Base-by-base conservation (phyloP, 2,113 vertebrate genomes). In the Oryzias melastigma region DNA sequence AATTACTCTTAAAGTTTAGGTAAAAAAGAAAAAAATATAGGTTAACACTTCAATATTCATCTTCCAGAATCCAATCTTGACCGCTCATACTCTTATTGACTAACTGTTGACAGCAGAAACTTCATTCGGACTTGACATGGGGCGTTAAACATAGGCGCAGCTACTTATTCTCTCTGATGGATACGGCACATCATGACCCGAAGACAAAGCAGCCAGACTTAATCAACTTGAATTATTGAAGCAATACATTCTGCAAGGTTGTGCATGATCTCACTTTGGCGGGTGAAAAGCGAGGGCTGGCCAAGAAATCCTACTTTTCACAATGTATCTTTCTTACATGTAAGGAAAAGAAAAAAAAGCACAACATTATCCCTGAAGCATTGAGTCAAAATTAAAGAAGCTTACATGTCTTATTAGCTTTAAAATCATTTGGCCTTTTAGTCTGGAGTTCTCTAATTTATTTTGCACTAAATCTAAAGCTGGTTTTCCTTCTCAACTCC, bases 351-450 rank as follows among this genome's bases (percentile, higher is more conserved):
- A 29, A 10, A 27, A 43, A 52, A 5, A 45, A 4, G 17, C 19
- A 25, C 13, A 18, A 5, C 58, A 49, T 29, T 8, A 68, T 3
- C 10, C 51, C 13, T 35, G 17, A 29, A 29, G 48, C 0, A 54
- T 22, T 40, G 22, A 48, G 53, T 10, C 47, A 3, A n/a, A 42
- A 24, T 0, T 27, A 27, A 27, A 27, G 25, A 27, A 27, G 44
- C 5, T 2, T 14, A 13, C 4, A 19, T 10, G 0, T 14, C 5
- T 18, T 22, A 35, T 24, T 25, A 40, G 25, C 59, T 57, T 65
- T 47, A 45, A 29, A 73, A 56, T 20, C 4, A 69, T 70, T 61
- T 47, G 53, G n/a, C 27, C 49, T 78, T n/a, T 58, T 14, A 55
- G 59, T 20, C 24, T 29, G 8, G 4, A 60, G 46, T 60, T 35